A percentile compares a stretch with the other conserved stretches of the same genome.
Evolutionary conservation across 2,888 invertebrate genomes (phyloP).

Genomic region (Seira sanloemensis): DNA sequence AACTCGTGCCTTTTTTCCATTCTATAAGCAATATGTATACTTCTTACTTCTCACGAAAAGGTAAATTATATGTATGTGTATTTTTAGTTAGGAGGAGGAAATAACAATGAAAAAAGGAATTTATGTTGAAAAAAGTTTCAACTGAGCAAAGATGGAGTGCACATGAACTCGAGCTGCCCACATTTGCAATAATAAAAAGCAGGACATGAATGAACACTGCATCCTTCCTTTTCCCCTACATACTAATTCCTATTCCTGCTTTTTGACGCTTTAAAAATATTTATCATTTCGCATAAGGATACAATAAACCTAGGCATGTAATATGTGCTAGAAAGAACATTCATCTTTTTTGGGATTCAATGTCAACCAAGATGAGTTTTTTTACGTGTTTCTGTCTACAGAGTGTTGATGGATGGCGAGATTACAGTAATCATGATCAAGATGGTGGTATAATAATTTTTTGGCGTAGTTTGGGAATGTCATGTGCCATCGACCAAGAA

Average conservation of each 20-base stretch:
- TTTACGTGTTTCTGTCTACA: conserved; percentile 43
- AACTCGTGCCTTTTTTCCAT: background rate
- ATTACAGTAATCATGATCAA: conserved; percentile 12
- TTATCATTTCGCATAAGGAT: background rate
- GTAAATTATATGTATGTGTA: background rate
- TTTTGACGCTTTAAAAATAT: background rate
- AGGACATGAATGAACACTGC: conserved; percentile 61
- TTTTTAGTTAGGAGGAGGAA: conserved; percentile 39
- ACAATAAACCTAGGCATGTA: conserved; percentile 15
- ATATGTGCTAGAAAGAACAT: conserved; percentile 17
- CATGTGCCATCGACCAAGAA: conserved; percentile 56
- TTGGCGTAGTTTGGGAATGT: conserved; percentile 14
- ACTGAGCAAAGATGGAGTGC: conserved; percentile 20
- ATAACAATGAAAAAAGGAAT: conserved; percentile 47
- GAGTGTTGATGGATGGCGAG: conserved; percentile 50
- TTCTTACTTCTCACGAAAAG: conserved; percentile 51
- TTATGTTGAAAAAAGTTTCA: conserved; percentile 21
- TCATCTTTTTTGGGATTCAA: conserved; percentile 55
- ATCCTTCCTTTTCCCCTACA: conserved; percentile 50
- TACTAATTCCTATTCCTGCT: background rate
- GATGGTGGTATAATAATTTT: background rate
- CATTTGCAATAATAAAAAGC: conserved; percentile 52
- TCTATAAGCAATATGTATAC: background rate
- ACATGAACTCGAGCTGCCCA: conserved; percentile 52
- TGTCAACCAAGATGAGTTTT: conserved; percentile 48